Conservation (phyloP, 2,888 invertebrate genomes). For the Morinoia aosen region DNA sequence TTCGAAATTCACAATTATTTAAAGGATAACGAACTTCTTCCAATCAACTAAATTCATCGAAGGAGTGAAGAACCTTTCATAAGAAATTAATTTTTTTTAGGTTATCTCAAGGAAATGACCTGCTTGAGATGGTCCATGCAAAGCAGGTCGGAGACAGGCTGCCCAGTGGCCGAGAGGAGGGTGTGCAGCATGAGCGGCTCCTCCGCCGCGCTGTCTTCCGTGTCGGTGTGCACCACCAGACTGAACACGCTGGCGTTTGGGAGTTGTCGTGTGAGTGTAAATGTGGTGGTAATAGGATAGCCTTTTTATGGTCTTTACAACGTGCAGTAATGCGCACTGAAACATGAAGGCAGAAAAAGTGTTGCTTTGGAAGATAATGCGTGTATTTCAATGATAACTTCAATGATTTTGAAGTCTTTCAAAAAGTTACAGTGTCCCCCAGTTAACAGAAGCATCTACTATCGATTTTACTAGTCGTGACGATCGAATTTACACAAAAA, state of each 20-base stretch:
- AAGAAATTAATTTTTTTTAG: background rate
- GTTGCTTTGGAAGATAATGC: too few relatives aligned
- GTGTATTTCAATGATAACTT: too few relatives aligned
- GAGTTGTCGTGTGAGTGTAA: background rate
- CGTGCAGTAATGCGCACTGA: too few relatives aligned
- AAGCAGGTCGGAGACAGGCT: conserved; percentile 46
- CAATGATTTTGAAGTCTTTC: too few relatives aligned
- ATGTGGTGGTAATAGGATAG: background rate
- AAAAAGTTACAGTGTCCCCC: too few relatives aligned
- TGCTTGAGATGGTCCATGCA: conserved; percentile 56
- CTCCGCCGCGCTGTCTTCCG: conserved; percentile 56
- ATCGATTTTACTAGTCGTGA: too few relatives aligned
- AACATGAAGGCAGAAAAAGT: too few relatives aligned
- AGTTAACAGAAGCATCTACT: too few relatives aligned
- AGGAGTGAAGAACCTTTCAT: background rate
- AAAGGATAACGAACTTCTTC: background rate
- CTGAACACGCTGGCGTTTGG: conserved; percentile 62
- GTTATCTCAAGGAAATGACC: background rate
- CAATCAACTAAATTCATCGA: background rate
- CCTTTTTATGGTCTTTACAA: background rate
- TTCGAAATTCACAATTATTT: background rate
- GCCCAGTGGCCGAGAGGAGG: conserved; percentile 47
- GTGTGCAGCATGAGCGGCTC: conserved; percentile 60
- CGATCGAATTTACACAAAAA: too few relatives aligned
- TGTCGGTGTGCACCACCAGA: conserved; percentile 63